Evolutionary conservation across 2,888 invertebrate genomes (phyloP), one percentile per base, ranked within the genome.

Genomic region (Meta bourneti): DNA sequence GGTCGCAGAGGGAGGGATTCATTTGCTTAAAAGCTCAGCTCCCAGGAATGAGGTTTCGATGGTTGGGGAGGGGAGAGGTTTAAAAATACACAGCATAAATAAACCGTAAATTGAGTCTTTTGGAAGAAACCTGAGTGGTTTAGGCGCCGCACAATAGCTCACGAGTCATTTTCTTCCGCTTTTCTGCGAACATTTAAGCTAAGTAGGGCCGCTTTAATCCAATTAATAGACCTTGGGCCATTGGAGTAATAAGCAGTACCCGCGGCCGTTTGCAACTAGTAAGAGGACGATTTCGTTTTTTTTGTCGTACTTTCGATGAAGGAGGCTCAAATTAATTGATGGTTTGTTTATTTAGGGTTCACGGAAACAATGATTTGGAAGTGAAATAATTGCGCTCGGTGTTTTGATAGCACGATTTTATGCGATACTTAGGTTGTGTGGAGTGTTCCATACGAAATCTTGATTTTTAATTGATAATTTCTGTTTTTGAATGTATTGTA

Each of bases 11-110:
- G 61, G 52, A 72, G 86, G 71, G 71, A 48, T 91, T 91, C 91
- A 91, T 91, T 91, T 91, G 87, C 91, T 91, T 90, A 91, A 91
- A 91, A 91, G 91, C 87, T 48, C 70, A 74, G 72, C 74, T 75
- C 52, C 49, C 75, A 85, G 80, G 83, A 79, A 85, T 78, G 80
- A 71, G 79, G 78, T 77, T 89, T 85, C 79, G 74, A 80, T 84
- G 84, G 81, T 81, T 75, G 75, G 20, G n/a, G n/a, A n/a, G n/a
- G 69, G 48, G 51, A 72, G 84, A 77, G 84, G 20, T 75, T 86
- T 82, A 82, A 87, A 91, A 87, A 79, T 87, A 87, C 82, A 71
- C 89, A 52, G 71, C 72, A 74, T 70, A 87, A 87, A 83, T 91
- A 82, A 87, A 85, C 51, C 54, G 51, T 61, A 87, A 83, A 87